Evolutionary conservation across 1,140 invertebrate genomes (phyloP), one percentile per base, ranked within the genome.

Genomic region (Ericerus pela): DNA sequence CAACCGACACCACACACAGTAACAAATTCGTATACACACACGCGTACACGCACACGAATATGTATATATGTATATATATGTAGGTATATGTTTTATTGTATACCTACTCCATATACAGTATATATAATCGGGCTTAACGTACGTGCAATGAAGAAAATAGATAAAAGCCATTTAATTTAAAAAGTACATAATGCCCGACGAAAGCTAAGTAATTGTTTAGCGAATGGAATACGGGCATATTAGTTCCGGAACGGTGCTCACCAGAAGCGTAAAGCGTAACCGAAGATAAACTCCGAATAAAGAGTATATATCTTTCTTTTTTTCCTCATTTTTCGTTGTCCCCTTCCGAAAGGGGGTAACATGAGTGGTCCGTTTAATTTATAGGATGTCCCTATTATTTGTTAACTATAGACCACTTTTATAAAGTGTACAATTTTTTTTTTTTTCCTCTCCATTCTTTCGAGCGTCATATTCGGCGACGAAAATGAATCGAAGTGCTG

Each of bases 151-250:
- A 47, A 47, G 41, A 47, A 47, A 47, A 47, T 47, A 47, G 41
- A 47, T 47, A 47, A 47, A 47, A 47, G 41, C 41, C 41, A 47
- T 47, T 47, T 47, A 47, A 47, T 47, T 47, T 47, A 47, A 47
- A n/a, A 47, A 47, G 41, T 47, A 47, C 26, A 47, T 47, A 47
- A 47, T 47, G 41, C 41, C 41, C 41, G 41, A 47, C 41, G 41
- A 47, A 47, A 47, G 41, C 41, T 47, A 47, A 47, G 41, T 47
- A 47, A 47, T 47, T 47, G 41, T 47, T 47, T 47, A 47, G 41
- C 41, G 41, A 47, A 47, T 47, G 41, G 41, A 47, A 47, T 47
- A 47, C 41, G 26, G 41, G 41, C 41, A 47, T 47, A 47, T 47
- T 47, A 47, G 41, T 47, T 47, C 41, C 41, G 41, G 41, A 47